phyloP scores from a whole-genome alignment of 2,888 invertebrate species.

The Lottia scabra region DNA sequence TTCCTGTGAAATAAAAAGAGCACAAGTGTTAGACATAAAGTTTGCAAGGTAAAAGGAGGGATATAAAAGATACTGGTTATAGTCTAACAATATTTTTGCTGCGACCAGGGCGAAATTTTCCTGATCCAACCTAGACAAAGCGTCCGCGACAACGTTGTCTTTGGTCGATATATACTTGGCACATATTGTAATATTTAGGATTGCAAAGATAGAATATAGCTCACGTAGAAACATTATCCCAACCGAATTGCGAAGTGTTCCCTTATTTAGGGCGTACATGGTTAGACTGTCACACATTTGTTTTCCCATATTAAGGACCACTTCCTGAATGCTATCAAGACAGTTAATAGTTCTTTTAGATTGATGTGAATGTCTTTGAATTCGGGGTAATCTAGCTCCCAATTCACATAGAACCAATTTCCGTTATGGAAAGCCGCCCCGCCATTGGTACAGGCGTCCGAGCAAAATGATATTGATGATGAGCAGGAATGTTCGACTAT shows the following conservation, averaged over 20 bases:
- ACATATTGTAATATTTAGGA: not conserved
- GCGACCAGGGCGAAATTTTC: not conserved
- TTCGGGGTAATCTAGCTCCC: too few species aligned
- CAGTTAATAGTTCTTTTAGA: not conserved
- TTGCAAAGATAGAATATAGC: not conserved
- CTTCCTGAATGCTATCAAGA: not conserved
- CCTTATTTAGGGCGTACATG: not conserved
- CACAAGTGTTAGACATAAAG: not conserved
- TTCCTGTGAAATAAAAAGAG: not conserved
- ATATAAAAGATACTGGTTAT: not conserved
- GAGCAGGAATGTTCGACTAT: too few species aligned
- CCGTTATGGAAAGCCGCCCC: too few species aligned
- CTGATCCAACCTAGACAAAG: not conserved
- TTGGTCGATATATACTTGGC: not conserved
- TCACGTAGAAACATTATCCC: not conserved
- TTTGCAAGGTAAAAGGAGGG: too few species aligned
- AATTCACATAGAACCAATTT: too few species aligned
- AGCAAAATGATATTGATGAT: too few species aligned
- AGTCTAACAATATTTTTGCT: not conserved
- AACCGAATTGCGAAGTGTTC: not conserved
- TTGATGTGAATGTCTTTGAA: too few species aligned
- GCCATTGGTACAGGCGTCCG: too few species aligned
- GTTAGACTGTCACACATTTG: not conserved
- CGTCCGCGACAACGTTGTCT: not conserved
- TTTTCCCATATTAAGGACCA: not conserved